A percentile compares a stretch with the other conserved stretches of the same genome.
These are phyloP conservation scores for Thermophis baileyi DNA, from an alignment of 2,113 vertebrate genomes.

Conservation along the genomic window DNA sequence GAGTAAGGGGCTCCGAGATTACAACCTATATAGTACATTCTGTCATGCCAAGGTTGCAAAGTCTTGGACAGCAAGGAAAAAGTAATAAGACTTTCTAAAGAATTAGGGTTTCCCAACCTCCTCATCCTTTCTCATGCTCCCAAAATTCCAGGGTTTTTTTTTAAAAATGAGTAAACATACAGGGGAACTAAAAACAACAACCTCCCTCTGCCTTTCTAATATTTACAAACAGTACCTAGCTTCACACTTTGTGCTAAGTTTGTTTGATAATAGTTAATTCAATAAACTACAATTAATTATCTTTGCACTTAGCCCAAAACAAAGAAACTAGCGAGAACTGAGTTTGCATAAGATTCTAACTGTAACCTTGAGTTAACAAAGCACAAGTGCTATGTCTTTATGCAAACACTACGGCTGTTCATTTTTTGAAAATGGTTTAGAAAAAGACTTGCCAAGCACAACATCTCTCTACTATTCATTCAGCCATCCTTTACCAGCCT, in stretches of 20 bases:
- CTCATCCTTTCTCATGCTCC: background rate
- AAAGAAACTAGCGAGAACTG: background rate
- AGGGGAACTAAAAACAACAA: background rate
- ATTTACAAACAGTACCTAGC: background rate
- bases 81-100: background rate
- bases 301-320: background rate
- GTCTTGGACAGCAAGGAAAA: background rate
- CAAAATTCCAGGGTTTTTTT: background rate
- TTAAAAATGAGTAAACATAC: background rate
- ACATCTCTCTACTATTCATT: background rate
- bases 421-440: background rate
- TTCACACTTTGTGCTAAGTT: background rate
- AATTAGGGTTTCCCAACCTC: background rate
- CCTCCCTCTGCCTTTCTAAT: background rate
- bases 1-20: background rate
- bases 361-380: background rate
- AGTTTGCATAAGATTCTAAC: background rate
- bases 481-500: background rate
- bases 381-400: background rate
- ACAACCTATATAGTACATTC: background rate
- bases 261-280: background rate
- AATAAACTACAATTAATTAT: background rate
- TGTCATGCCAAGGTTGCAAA: background rate
- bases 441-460: background rate
- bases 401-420: background rate